Percentiles rank a stretch among this genome's conserved stretches.
Evolutionary conservation across 2,888 invertebrate genomes (phyloP).

Genomic region (Bruchidius siliquastri): DNA sequence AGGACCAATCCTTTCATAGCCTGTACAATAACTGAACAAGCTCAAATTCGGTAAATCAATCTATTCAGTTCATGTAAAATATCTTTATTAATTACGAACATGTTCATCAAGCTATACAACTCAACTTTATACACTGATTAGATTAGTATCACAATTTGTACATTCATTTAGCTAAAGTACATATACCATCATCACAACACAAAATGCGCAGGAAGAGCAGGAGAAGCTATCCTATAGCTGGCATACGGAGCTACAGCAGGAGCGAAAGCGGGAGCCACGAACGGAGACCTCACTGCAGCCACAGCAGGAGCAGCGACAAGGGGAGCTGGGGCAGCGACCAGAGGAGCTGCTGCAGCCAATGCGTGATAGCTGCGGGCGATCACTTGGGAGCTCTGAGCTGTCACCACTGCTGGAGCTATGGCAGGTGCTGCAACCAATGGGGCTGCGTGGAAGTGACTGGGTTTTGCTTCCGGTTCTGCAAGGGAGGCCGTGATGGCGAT

Average conservation of each 20-base stretch:
- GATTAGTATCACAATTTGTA: not conserved
- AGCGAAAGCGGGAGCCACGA: not conserved
- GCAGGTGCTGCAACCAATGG: constrained; percentile 22
- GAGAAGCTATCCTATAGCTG: constrained; percentile 8
- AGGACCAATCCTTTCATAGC: too few relatives aligned
- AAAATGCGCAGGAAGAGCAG: not conserved
- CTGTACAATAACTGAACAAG: too few relatives aligned
- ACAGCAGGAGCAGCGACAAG: constrained; percentile 43
- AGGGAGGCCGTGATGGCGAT: constrained; percentile 22
- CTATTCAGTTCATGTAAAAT: not conserved
- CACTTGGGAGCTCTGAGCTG: constrained; percentile 62
- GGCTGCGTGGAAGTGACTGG: not conserved
- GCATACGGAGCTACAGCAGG: constrained; percentile 2
- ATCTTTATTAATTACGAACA: not conserved
- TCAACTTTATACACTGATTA: not conserved
- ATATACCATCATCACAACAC: not conserved
- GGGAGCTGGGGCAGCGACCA: constrained; percentile 37
- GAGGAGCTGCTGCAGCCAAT: constrained; percentile 44
- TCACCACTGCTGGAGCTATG: constrained; percentile 48
- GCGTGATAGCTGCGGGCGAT: constrained; percentile 60
- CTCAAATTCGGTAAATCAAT: too few relatives aligned
- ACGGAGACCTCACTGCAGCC: constrained; percentile 31
- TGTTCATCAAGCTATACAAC: not conserved
- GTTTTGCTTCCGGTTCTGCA: constrained; percentile 17
- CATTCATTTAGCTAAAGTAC: not conserved